Percentiles rank a stretch among this genome's conserved stretches.
These are phyloP conservation scores for Raja brachyura DNA, from an alignment of 2,113 vertebrate genomes.

Conservation along the genomic window DNA sequence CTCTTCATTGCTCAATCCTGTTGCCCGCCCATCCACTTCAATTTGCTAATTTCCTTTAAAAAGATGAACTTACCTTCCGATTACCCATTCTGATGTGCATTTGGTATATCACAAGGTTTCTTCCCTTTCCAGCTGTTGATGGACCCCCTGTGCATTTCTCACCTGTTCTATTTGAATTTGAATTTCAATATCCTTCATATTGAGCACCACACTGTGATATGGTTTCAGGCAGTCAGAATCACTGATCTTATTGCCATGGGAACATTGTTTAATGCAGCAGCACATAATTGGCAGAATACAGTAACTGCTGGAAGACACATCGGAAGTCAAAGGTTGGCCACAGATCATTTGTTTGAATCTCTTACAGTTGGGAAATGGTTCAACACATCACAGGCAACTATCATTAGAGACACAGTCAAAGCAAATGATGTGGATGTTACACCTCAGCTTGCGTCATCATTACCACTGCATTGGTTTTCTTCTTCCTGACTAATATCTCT, in stretches of 20 bases:
- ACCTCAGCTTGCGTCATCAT: too few relatives aligned
- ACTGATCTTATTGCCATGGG: neutral
- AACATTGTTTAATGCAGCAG: neutral
- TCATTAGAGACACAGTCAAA: neutral
- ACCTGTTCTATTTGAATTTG: neutral
- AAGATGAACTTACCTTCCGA: neutral
- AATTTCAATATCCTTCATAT: neutral
- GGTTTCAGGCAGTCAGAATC: neutral
- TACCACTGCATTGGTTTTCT: neutral
- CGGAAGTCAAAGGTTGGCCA: neutral
- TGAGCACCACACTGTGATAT: neutral
- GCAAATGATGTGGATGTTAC: neutral
- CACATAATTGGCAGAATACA: neutral
- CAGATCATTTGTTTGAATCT: neutral
- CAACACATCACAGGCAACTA: neutral
- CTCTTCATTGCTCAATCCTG: neutral
- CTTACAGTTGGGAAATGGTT: neutral
- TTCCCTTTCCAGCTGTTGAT: neutral
- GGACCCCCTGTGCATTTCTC: neutral
- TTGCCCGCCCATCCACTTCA: neutral
- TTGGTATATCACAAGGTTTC: neutral
- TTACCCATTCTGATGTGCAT: neutral
- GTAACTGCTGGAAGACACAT: neutral
- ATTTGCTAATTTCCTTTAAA: neutral
- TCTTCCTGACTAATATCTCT: neutral